Percentiles rank a stretch among this genome's conserved stretches.
Evolutionary conservation across 2,888 invertebrate species (phyloP).

Genomic region (Diogma glabrata): DNA sequence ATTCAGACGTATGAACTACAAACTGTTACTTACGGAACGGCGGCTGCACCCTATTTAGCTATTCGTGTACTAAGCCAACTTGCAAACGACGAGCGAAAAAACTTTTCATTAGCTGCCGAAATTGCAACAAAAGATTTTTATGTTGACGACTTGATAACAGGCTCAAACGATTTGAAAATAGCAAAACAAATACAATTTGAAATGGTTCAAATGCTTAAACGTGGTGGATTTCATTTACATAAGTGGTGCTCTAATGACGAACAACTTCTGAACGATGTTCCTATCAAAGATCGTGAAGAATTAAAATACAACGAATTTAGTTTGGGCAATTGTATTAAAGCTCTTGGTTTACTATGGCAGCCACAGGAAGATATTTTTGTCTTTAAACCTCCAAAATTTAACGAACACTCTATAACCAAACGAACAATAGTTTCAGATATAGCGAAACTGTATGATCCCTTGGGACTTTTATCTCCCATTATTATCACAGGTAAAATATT

Average conservation of each 20-base stretch:
- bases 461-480: conserved; percentile 5
- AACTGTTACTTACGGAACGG: conserved; percentile 11
- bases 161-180: neutral
- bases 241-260: neutral
- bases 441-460: conserved; percentile 8
- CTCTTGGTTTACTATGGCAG: neutral
- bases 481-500: conserved; percentile 4
- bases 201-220: neutral
- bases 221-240: neutral
- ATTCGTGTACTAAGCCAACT: conserved; percentile 10
- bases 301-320: neutral
- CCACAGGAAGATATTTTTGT: conserved; percentile 11
- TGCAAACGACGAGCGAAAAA: no score
- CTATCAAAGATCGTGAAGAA: neutral
- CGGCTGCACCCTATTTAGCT: conserved; percentile 6
- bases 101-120: no score
- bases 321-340: neutral
- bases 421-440: conserved; percentile 6
- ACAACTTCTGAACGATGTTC: neutral
- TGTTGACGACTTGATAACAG: neutral
- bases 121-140: neutral
- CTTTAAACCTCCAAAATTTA: no score
- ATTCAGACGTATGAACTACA: conserved; percentile 30
- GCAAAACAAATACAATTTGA: neutral
- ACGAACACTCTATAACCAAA: conserved; percentile 16